phyloP scores from a whole-genome alignment of 2,888 invertebrate genomes.

The Pilophorus perplexus region DNA sequence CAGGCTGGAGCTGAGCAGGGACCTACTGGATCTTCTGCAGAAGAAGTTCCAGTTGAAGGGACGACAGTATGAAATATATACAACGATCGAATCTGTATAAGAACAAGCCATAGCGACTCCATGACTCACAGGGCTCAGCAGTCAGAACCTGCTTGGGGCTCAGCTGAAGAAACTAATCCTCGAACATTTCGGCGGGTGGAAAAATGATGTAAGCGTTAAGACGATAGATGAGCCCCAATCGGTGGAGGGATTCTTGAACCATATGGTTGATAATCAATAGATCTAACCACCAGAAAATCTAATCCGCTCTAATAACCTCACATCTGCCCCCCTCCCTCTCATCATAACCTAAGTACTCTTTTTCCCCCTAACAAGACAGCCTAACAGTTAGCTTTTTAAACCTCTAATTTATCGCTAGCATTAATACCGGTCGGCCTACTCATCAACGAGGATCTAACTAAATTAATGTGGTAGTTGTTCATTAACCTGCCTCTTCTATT shows the following conservation, averaged over 20 bases:
- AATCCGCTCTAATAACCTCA: constrained; percentile 31
- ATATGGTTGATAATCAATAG: constrained; percentile 37
- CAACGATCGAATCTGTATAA: too few relatives aligned
- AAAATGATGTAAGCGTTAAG: not conserved
- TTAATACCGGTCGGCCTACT: not conserved
- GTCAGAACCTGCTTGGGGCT: not conserved
- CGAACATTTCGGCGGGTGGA: constrained; percentile 2
- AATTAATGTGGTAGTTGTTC: too few relatives aligned
- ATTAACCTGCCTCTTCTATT: too few relatives aligned
- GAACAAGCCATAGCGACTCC: too few relatives aligned
- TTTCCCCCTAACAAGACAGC: too few relatives aligned
- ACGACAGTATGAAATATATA: too few relatives aligned
- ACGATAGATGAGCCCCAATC: too few relatives aligned
- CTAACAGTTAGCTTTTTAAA: constrained; percentile 20
- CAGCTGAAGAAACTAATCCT: constrained; percentile 37
- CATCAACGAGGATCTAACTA: not conserved
- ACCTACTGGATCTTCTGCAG: too few relatives aligned
- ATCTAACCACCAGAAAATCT: constrained; percentile 29
- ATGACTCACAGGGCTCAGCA: not conserved
- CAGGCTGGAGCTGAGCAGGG: too few relatives aligned
- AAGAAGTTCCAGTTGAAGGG: too few relatives aligned
- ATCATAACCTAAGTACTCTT: too few relatives aligned
- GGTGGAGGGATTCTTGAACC: constrained; percentile 8
- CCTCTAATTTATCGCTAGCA: constrained; percentile 16
- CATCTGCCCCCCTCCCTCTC: constrained; percentile 28